phyloP scores from a whole-genome alignment of 2,797 vertebrate species.

The Malurus leucopterus region DNA sequence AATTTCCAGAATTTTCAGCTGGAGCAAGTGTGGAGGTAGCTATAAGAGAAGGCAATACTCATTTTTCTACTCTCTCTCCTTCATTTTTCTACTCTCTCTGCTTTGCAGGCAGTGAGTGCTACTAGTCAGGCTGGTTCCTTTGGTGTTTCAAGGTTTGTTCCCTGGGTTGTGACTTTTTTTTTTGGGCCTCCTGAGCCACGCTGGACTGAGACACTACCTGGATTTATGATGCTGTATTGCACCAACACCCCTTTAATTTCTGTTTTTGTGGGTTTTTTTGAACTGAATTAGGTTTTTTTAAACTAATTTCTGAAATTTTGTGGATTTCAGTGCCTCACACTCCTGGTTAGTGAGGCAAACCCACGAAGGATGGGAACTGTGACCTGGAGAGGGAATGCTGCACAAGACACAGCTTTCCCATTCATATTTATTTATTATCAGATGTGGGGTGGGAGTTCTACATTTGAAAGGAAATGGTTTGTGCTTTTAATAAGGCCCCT shows the following conservation, averaged over 20 bases:
- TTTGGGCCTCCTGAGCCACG: rapidly evolving
- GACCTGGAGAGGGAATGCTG: not conserved
- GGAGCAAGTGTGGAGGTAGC: not conserved
- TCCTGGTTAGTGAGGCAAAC: not conserved
- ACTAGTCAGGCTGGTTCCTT: not conserved
- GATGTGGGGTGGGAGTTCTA: not conserved
- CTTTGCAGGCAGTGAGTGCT: not conserved
- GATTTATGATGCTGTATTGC: not conserved
- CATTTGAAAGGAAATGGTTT: slow-evolving; percentile 9
- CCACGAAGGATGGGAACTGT: not conserved
- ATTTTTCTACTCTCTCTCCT: not conserved
- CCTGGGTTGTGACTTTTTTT: not conserved
- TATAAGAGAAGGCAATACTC: not conserved
- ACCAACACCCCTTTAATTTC: not conserved
- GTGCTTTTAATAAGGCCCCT: slow-evolving; percentile 30
- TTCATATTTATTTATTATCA: not conserved
- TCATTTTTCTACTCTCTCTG: not conserved
- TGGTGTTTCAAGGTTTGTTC: not conserved
- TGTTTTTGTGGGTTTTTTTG: not conserved
- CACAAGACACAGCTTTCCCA: not conserved
- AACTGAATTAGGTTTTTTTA: too few relatives aligned
- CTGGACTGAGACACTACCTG: not conserved
- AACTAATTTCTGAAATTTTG: too few relatives aligned
- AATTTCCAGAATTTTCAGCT: not conserved
- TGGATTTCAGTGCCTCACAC: not conserved